Base-by-base conservation (phyloP, 2,888 invertebrate genomes). In the Galerucella pusilla region DNA sequence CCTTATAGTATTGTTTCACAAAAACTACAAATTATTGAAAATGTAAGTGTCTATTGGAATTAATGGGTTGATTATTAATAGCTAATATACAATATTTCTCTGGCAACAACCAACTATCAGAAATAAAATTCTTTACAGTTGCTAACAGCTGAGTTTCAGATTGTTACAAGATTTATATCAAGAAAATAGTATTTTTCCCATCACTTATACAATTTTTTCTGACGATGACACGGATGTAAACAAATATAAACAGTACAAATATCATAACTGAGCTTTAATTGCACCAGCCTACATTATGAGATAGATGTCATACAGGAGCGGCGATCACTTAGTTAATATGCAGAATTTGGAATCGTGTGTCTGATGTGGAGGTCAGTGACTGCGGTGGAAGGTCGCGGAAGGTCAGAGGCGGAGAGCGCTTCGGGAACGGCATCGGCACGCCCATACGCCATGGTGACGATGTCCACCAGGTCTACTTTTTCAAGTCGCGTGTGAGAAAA, bases 371-470 rank as follows among this genome's bases (percentile, higher is more conserved):
- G 77, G 75, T 77, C 75, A 75, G 52, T 77, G 75, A 77, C 77
- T 77, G 77, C 69, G 67, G 59, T 54, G 57, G 73, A 77, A 77
- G 77, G 77, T 77, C 75, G 77, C 66, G 67, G 71, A 77, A 77
- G 77, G 77, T 77, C 75, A 77, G 64, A 42, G 67, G 72, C 74
- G 77, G 74, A 72, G 75, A 70, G 72, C 12, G 45, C 65, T 45
- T 66, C 69, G 67, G 68, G 68, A 68, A 66, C 73, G 60, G 64
- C 61, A 71, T 57, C 74, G 68, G 66, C 71, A 74, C 74, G 74
- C 76, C 71, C 71, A 71, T 64, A 57, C 66, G 10, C 57, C 68
- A 57, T 42, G 61, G 54, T 25, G 67, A 59, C 67, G 74, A 67
- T 66, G 54, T 63, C 61, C 71, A 68, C 70, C 60, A 71, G 74